These are phyloP conservation scores for Sebastes kiyomatsui DNA, from an alignment of 2,797 vertebrate genomes.

Conservation along the genomic window DNA sequence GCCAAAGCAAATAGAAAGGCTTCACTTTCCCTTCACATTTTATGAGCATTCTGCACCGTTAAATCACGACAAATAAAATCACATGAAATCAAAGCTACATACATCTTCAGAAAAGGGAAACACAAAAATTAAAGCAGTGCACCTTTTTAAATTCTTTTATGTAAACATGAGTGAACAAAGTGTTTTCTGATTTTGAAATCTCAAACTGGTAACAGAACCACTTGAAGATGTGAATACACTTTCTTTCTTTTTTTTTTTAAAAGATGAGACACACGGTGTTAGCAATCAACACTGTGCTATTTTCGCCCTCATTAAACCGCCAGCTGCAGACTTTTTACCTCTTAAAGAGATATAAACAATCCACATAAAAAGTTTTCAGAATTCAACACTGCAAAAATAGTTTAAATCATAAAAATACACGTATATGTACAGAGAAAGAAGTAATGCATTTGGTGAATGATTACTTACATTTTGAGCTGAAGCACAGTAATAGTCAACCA, in stretches of 20 bases:
- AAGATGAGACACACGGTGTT: conserved; percentile 60
- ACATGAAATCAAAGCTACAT: conserved; percentile 63
- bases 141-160: conserved; percentile 69
- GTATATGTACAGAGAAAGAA: conserved; percentile 71
- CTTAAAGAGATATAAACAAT: conserved; percentile 71
- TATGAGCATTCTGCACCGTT: conserved; percentile 54
- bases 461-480: conserved; percentile 69
- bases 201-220: conserved; percentile 52
- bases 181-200: conserved; percentile 57
- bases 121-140: conserved; percentile 72
- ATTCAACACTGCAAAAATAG: conserved; percentile 81
- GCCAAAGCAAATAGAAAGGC: conserved; percentile 66
- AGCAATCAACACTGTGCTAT: conserved; percentile 58
- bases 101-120: conserved; percentile 55
- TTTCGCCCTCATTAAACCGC: conserved; percentile 49
- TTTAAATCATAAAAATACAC: conserved; percentile 80
- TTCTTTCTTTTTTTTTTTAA: conserved; percentile 12
- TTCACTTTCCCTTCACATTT: conserved; percentile 71
- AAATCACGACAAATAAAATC: conserved; percentile 59
- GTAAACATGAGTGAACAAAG: conserved; percentile 81
- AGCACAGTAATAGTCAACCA: conserved; percentile 65
- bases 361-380: conserved; percentile 73
- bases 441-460: conserved; percentile 75
- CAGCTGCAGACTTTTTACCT: conserved; percentile 64
- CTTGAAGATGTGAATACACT: conserved; percentile 51